Percentiles rank a stretch among this genome's conserved stretches.
Conservation (phyloP, 2,797 vertebrate genomes). For the Austrolebias charrua region DNA sequence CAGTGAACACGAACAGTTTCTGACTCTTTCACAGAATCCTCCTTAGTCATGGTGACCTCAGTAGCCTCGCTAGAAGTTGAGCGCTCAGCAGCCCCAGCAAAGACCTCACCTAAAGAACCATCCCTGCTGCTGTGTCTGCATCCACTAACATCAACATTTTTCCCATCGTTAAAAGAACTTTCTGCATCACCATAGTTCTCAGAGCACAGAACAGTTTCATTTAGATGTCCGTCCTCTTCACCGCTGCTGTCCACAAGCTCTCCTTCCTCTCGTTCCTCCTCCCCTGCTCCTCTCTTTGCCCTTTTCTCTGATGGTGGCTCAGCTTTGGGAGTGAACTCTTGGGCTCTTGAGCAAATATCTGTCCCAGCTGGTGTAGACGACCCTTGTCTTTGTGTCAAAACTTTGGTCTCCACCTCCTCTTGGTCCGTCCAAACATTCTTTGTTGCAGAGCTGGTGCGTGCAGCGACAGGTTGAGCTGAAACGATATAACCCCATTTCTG, state of each 20-base stretch:
- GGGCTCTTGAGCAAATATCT: constrained; percentile 23
- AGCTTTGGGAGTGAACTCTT: constrained; percentile 29
- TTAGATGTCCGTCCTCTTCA: constrained; percentile 30
- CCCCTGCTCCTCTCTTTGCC: constrained; percentile 40
- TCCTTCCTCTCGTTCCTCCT: constrained; percentile 75
- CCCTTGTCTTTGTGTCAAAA: constrained; percentile 12
- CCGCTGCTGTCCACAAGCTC: constrained; percentile 73
- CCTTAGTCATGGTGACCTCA: constrained; percentile 46
- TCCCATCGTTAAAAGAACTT: not conserved
- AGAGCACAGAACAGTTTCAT: not conserved
- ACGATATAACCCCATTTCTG: constrained; percentile 36
- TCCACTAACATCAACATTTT: constrained; percentile 1
- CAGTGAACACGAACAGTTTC: constrained; percentile 29
- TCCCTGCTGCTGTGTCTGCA: constrained; percentile 10
- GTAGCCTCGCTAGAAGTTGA: constrained; percentile 24
- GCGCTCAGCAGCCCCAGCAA: not conserved
- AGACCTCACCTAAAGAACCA: constrained; percentile 3
- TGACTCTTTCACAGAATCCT: constrained; percentile 13
- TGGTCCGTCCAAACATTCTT: constrained; percentile 22
- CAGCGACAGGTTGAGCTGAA: constrained; percentile 61
- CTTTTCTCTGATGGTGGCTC: constrained; percentile 49
- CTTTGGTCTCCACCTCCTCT: constrained; percentile 13
- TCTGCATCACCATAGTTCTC: not conserved
- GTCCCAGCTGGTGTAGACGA: not conserved
- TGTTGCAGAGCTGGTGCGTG: constrained; percentile 26